These are phyloP conservation scores for Periophthalmus modestus DNA, from an alignment of 2,113 vertebrate genomes.

Conservation along the genomic window DNA sequence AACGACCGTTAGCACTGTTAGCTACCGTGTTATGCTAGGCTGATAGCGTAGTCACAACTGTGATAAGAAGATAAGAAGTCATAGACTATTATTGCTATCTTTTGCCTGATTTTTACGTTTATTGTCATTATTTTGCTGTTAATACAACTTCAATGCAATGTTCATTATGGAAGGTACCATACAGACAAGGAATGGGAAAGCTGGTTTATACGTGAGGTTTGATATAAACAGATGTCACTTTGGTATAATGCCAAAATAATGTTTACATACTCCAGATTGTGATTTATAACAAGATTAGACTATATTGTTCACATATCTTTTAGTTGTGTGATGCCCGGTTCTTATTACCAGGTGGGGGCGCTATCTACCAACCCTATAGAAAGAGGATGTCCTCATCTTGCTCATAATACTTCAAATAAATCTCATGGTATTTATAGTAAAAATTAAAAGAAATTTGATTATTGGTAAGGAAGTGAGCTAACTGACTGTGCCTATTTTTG, in stretches of 20 bases:
- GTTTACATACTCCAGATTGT: background rate
- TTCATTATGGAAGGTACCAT: background rate
- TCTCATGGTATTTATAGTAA: constrained; percentile 7
- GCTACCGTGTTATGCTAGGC: constrained; percentile 35
- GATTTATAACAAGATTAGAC: background rate
- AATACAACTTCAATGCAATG: background rate
- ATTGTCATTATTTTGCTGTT: background rate
- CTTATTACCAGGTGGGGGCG: constrained; percentile 57
- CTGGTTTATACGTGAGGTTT: background rate
- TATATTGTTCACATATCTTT: constrained; percentile 6
- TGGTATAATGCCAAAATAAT: background rate
- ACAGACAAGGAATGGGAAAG: background rate
- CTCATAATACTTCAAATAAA: constrained; percentile 15
- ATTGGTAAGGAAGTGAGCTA: background rate
- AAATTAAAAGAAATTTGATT: constrained; percentile 6
- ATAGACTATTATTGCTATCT: background rate
- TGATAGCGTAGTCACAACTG: background rate
- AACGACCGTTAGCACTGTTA: constrained; percentile 50
- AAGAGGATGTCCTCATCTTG: constrained; percentile 22
- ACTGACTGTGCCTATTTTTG: background rate
- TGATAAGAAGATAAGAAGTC: background rate
- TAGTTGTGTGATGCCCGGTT: constrained; percentile 1
- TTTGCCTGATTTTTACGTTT: background rate
- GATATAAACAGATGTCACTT: background rate
- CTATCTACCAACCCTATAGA: constrained; percentile 32